phyloP scores from a whole-genome alignment of 2,888 invertebrate species.

The Chorisops tibialis region DNA sequence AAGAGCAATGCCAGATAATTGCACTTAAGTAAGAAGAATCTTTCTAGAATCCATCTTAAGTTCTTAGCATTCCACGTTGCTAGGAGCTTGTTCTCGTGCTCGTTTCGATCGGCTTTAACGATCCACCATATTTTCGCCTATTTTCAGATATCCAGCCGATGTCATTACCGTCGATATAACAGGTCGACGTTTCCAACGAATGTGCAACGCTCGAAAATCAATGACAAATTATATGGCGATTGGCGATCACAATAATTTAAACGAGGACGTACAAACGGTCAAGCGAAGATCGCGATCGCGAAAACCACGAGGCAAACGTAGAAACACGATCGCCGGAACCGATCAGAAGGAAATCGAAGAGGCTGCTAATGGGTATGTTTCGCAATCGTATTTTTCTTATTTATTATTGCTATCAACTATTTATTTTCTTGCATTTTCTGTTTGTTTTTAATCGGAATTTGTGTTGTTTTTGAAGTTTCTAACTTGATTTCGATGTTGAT shows the following conservation, averaged over 20 bases:
- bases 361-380: conserved; percentile 73
- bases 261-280: conserved; percentile 60
- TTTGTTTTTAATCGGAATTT: conserved; percentile 6
- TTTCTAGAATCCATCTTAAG: too few species aligned
- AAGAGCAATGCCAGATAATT: conserved; percentile 79
- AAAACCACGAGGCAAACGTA: conserved; percentile 76
- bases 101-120: too few species aligned
- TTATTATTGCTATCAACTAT: not conserved
- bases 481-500: not conserved
- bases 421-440: not conserved
- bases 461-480: conserved; percentile 14
- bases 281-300: conserved; percentile 69
- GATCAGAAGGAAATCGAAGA: conserved; percentile 86
- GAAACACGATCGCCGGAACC: conserved; percentile 88
- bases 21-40: conserved; percentile 69
- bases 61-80: too few species aligned
- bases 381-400: not conserved
- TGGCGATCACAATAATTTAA: conserved; percentile 47
- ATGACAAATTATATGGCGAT: conserved; percentile 50
- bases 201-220: conserved; percentile 82
- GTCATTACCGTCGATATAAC: conserved; percentile 86
- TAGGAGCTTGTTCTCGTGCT: too few species aligned
- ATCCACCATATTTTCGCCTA: too few species aligned
- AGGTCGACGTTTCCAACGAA: conserved; percentile 82
- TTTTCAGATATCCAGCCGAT: conserved; percentile 77